phyloP scores from a whole-genome alignment of 2,113 vertebrate species.

The Gila orcuttii region DNA sequence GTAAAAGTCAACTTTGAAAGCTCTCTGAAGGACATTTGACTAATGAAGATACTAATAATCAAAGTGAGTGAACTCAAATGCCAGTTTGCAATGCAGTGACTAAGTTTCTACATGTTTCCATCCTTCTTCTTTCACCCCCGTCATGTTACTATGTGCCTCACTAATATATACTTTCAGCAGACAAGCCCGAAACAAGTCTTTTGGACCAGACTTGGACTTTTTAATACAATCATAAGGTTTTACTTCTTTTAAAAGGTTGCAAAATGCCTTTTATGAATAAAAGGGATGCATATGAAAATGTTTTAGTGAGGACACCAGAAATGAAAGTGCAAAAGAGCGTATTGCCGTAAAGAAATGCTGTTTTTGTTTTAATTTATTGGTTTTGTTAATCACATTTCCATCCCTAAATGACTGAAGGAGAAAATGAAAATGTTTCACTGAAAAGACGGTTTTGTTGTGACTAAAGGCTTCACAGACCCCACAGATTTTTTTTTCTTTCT shows the following conservation, averaged over 20 bases:
- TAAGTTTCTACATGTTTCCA: not conserved
- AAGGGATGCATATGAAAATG: conserved; percentile 1
- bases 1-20: not conserved
- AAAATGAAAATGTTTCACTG: not conserved
- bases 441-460: not conserved
- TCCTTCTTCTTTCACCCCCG: not conserved
- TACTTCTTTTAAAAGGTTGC: not conserved
- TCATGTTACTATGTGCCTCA: not conserved
- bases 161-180: not conserved
- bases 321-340: not conserved
- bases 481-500: not conserved
- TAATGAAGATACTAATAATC: conserved; percentile 35
- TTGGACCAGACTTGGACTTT: not conserved
- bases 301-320: not conserved
- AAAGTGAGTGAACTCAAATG: conserved; percentile 5
- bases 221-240: not conserved
- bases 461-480: not conserved
- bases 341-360: not conserved
- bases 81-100: conserved; percentile 34
- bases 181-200: not conserved
- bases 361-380: conserved; percentile 11
- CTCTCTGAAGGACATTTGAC: conserved; percentile 30
- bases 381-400: conserved; percentile 17
- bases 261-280: not conserved
- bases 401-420: conserved; percentile 5